phyloP scores from a whole-genome alignment of 2,113 vertebrate genomes.

The Monarcha castaneiventris region DNA sequence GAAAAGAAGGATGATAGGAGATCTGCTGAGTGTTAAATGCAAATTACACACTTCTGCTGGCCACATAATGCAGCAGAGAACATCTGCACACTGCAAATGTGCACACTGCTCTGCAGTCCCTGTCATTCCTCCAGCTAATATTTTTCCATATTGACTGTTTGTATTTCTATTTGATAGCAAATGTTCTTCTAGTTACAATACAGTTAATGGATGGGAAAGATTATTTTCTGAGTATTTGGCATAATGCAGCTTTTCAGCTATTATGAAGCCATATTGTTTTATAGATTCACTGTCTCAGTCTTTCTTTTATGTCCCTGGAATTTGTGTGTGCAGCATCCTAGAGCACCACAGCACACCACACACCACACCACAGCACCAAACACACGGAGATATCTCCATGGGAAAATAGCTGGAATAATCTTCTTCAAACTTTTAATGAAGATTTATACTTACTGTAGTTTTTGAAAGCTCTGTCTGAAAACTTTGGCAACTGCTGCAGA shows the following conservation, averaged over 20 bases:
- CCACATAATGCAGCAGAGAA: neutral
- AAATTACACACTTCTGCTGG: neutral
- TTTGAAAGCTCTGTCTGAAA: neutral
- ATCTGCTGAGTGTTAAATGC: neutral
- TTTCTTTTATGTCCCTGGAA: neutral
- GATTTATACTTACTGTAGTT: neutral
- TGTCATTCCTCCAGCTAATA: neutral
- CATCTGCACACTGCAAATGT: neutral
- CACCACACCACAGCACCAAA: neutral
- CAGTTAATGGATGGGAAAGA: neutral
- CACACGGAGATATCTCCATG: neutral
- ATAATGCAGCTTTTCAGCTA: neutral
- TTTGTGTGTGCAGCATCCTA: neutral
- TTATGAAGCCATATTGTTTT: neutral
- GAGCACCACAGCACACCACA: neutral
- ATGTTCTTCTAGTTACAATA: neutral
- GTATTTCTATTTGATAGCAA: neutral
- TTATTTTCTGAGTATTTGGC: neutral
- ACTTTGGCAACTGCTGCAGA: neutral
- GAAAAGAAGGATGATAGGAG: neutral
- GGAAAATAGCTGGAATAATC: neutral
- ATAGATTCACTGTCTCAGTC: neutral
- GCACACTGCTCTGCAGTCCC: neutral
- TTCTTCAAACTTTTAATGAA: neutral
- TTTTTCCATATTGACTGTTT: neutral